Base-by-base conservation (phyloP, 2,113 vertebrate genomes). In the Psilopogon haemacephalus region DNA sequence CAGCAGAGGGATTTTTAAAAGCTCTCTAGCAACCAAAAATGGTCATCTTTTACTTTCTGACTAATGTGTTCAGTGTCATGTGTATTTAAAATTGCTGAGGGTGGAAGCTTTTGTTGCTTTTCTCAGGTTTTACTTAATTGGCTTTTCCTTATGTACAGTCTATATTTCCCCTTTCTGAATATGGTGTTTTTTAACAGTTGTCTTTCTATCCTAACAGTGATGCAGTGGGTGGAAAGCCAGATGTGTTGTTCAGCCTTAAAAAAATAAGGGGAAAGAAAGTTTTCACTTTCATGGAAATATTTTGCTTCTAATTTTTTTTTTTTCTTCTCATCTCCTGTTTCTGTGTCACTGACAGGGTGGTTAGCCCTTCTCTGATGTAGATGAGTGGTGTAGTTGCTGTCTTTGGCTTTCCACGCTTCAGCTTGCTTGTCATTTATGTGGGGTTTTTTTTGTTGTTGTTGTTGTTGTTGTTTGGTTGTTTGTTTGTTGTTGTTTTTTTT, bases 301-400 rank as follows among this genome's bases (percentile, higher is more conserved):
- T 67, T 78, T 67, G 10, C 15, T 70, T 67, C 12, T 48, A 14
- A 28, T 16, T 5, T 55, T 55, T 15, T 54, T 52, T 19, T 59
- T n/a, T 65, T 35, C 20, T 17, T 3, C 5, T 11, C 3, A n/a
- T 28, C 4, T 1, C 26, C 15, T 44, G 21, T 10, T 24, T 46
- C 1, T 1, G 1, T 21, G 9, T 21, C 6, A 5, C n/a, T 19
- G 14, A 13, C 23, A 48, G 37, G 12, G 16, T 56, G 10, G 8
- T 44, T 24, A 19, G 8, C 10, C 28, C 28, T 52, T 11, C 20
- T 81, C 11, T 80, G 21, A 7, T n/a, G 26, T 6, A n/a, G 17
- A 5, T 12, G 14, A 62, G 6, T 9, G 24, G 8, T 32, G 14
- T 71, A 65, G 33, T 20, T 77, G 15, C 24, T 62, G 26, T 23